A percentile compares a stretch with the other conserved stretches of the same genome.
phyloP scores from a whole-genome alignment of 2,888 invertebrate genomes.

The Bembecia ichneumoniformis region DNA sequence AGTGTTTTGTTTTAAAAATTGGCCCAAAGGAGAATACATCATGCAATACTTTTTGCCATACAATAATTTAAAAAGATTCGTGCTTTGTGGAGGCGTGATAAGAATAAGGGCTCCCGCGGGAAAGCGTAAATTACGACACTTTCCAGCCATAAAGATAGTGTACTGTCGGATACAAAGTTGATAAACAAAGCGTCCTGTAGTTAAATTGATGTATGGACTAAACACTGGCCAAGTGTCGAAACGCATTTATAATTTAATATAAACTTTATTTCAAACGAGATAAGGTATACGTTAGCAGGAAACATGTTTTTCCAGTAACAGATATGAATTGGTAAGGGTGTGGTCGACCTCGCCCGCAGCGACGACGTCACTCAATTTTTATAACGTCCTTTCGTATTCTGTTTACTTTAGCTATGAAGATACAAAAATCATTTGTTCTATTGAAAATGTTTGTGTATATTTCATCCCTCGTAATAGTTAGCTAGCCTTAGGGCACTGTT shows the following conservation, averaged over 20 bases:
- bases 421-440: conserved; percentile 17
- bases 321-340: neutral
- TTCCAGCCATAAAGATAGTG: conserved; percentile 31
- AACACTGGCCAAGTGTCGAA: conserved; percentile 8
- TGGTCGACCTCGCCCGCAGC: conserved; percentile 17
- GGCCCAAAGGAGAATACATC: no score
- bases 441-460: conserved; percentile 10
- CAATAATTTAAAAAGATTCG: no score
- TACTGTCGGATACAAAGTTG: conserved; percentile 30
- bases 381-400: conserved; percentile 15
- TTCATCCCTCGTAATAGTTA: neutral
- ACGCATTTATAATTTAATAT: neutral
- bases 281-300: neutral
- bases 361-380: conserved; percentile 30
- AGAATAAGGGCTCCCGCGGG: conserved; percentile 22
- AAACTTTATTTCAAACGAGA: conserved; percentile 9
- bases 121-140: conserved; percentile 27
- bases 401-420: conserved; percentile 27
- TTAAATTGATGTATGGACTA: conserved; percentile 34
- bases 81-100: neutral
- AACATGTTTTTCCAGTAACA: no score
- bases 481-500: no score
- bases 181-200: conserved; percentile 31
- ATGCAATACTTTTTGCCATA: no score
- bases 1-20: no score